Base-by-base conservation (phyloP, 2,888 invertebrate genomes). In the Lucinisca nassula region DNA sequence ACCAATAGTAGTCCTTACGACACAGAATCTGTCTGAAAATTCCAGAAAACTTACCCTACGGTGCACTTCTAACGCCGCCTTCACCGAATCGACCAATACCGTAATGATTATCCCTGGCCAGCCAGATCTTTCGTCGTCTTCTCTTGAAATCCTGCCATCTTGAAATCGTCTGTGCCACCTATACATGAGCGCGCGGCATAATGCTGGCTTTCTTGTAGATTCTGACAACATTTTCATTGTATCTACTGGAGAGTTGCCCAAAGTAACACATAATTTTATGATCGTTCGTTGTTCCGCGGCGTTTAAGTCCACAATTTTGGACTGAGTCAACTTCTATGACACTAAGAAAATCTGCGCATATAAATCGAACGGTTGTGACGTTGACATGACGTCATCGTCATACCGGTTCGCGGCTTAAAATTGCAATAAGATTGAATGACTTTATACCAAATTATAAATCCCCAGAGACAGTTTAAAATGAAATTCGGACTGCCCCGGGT, bases 1-100 rank as follows among this genome's bases (percentile, higher is more conserved):
- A 70, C 70, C 21, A 38, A 70, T 67, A 35, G 79, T 67, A 45
- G 70, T 58, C 38, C 70, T 27, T 67, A 67, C 38, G 37, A 32
- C 49, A 37, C 70, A 35, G 37, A 61, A 38, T 61, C 70, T 27
- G 58, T n/a, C n/a, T n/a, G n/a, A n/a, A n/a, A n/a, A n/a, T n/a
- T n/a, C n/a, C n/a, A n/a, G n/a, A n/a, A n/a, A n/a, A n/a, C n/a
- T n/a, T n/a, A 67, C 49, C 40, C 79, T 67, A 55, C 55, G 14
- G 40, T 40, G 8, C 40, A 10, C 40, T 40, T 40, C 40, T 40
- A 40, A 10, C 40, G 14, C 40, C 14, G 14, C 40, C 40, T 14
- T 61, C 61, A 70, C 70, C 17, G 37, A 70, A 10, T 32, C n/a
- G 10, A 70, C 70, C 35, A 70, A n/a, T 32, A 6, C 32, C 32